A percentile compares a stretch with the other conserved stretches of the same genome.
These are phyloP conservation scores for Theocolax elegans DNA, from an alignment of 1,140 invertebrate genomes.

Conservation along the genomic window DNA sequence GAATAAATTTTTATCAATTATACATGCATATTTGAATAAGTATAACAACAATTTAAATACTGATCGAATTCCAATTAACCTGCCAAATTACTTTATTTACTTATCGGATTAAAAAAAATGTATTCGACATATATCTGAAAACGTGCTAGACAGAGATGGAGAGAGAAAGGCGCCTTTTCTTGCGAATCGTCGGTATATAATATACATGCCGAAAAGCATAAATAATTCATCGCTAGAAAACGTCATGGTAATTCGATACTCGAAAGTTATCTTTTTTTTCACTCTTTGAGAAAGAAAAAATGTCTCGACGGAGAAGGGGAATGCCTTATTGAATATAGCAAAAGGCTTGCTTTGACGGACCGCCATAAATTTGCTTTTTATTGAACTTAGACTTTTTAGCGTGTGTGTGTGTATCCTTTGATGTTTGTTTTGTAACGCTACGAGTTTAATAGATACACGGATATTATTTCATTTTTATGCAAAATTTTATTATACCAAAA, in stretches of 20 bases:
- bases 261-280: constrained; percentile 17
- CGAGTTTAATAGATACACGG: not conserved
- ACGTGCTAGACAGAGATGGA: no score
- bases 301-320: not conserved
- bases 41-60: no score
- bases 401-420: constrained; percentile 11
- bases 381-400: constrained; percentile 34
- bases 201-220: constrained; percentile 25
- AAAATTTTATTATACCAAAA: constrained; percentile 26
- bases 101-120: no score
- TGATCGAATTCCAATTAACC: no score
- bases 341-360: constrained; percentile 11
- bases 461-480: constrained; percentile 41
- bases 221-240: constrained; percentile 42
- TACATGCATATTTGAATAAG: no score
- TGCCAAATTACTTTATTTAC: no score
- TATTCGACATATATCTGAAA: no score
- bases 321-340: constrained; percentile 35
- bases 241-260: constrained; percentile 36
- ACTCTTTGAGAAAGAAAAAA: not conserved
- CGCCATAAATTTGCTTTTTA: constrained; percentile 40
- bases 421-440: constrained; percentile 33
- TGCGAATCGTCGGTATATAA: not conserved
- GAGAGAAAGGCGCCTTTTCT: not conserved
- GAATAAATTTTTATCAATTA: no score